phyloP scores from a whole-genome alignment of 2,113 vertebrate species.

The Hippocampus comes region DNA sequence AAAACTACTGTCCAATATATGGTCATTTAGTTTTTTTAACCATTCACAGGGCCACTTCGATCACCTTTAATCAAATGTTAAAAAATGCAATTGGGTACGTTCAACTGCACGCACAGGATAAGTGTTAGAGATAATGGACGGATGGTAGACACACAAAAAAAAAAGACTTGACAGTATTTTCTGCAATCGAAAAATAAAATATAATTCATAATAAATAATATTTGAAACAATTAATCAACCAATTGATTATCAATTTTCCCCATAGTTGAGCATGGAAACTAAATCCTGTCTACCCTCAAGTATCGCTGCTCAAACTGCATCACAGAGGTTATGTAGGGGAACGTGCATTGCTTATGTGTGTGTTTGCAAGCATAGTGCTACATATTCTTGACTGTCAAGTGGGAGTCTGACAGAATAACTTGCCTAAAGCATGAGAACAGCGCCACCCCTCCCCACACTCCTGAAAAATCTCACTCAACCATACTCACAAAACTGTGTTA shows the following conservation, averaged over 20 bases:
- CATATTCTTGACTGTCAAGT: constrained; percentile 54
- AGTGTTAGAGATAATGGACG: neutral
- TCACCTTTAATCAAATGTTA: constrained; percentile 6
- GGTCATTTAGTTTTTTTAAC: neutral
- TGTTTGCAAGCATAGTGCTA: constrained; percentile 31
- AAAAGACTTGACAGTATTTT: too few relatives aligned
- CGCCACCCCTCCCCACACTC: constrained; percentile 10
- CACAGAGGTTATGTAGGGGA: constrained; percentile 22
- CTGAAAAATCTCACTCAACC: constrained; percentile 11
- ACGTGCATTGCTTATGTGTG: constrained; percentile 15
- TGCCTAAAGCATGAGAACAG: constrained; percentile 36
- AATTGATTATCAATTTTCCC: too few relatives aligned
- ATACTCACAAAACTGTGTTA: constrained; percentile 17
- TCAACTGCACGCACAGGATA: neutral
- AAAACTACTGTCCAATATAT: neutral
- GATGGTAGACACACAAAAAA: neutral
- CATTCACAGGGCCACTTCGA: neutral
- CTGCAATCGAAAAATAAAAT: too few relatives aligned
- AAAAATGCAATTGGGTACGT: neutral
- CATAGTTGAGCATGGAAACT: too few relatives aligned
- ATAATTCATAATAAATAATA: too few relatives aligned
- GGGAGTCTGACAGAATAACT: constrained; percentile 51
- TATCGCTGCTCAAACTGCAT: constrained; percentile 48
- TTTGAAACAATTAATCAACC: too few relatives aligned
- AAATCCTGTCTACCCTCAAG: neutral